Evolutionary conservation across 2,113 vertebrate species (phyloP).

Genomic region (Brachypodius melanocephalos): DNA sequence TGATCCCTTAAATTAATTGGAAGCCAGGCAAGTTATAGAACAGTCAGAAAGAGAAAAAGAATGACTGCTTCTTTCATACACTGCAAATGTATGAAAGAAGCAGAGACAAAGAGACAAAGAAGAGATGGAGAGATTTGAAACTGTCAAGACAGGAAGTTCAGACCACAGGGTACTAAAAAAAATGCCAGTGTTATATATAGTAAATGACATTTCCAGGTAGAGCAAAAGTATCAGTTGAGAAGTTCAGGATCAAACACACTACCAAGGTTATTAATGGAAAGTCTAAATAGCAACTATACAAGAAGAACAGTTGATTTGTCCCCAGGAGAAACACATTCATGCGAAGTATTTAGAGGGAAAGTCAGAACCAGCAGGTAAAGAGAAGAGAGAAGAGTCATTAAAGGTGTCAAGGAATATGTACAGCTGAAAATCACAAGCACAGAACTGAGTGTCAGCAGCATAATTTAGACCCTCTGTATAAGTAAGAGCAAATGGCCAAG

Average conservation of each 20-base stretch:
- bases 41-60: background rate
- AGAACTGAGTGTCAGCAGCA: background rate
- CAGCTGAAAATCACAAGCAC: background rate
- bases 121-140: background rate
- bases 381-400: conserved; percentile 41
- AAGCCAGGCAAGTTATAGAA: background rate
- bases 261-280: background rate
- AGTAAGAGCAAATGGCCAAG: background rate
- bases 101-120: background rate
- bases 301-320: conserved; percentile 12
- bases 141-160: background rate
- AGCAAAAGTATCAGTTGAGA: background rate
- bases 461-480: background rate
- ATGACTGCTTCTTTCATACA: background rate
- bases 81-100: no score
- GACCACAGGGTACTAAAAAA: background rate
- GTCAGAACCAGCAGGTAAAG: background rate
- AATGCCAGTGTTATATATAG: background rate
- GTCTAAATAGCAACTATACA: background rate
- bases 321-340: conserved; percentile 43
- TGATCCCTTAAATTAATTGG: background rate
- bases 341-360: background rate
- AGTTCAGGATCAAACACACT: background rate
- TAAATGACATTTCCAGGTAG: background rate
- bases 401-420: conserved; percentile 31